Percentiles rank a stretch among this genome's conserved stretches.
Conservation (phyloP, 2,797 vertebrate species). For the Mastacembelus armatus region DNA sequence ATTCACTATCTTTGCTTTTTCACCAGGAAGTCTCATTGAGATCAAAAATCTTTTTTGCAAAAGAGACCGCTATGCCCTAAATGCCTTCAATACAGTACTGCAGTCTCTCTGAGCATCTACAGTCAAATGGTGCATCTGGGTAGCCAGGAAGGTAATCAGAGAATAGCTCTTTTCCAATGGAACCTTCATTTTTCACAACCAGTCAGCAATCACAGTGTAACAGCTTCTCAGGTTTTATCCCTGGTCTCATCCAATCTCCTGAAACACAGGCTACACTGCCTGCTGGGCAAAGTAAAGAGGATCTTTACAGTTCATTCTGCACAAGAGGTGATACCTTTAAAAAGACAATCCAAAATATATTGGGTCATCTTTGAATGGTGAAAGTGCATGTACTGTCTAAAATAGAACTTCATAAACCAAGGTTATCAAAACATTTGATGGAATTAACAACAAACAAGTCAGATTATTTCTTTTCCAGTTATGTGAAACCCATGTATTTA, state of each 20-base stretch:
- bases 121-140: constrained; percentile 19
- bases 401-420: neutral
- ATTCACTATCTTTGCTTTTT: neutral
- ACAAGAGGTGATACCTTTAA: constrained; percentile 16
- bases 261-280: constrained; percentile 14
- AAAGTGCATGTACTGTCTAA: neutral
- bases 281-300: constrained; percentile 23
- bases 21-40: no score
- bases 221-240: constrained; percentile 35
- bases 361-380: constrained; percentile 8
- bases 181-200: constrained; percentile 35
- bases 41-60: no score
- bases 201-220: constrained; percentile 38
- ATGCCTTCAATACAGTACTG: neutral
- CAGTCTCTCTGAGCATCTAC: neutral
- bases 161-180: constrained; percentile 28
- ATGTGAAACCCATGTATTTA: neutral
- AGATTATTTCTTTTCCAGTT: neutral
- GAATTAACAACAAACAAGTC: neutral
- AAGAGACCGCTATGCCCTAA: neutral
- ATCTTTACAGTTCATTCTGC: constrained; percentile 23
- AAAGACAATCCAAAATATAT: constrained; percentile 7
- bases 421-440: neutral
- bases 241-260: constrained; percentile 43
- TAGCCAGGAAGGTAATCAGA: constrained; percentile 37